Evolutionary conservation across 2,888 invertebrate genomes (phyloP), one percentile per base, ranked within the genome.

Genomic region (Geophilus truncorum): DNA sequence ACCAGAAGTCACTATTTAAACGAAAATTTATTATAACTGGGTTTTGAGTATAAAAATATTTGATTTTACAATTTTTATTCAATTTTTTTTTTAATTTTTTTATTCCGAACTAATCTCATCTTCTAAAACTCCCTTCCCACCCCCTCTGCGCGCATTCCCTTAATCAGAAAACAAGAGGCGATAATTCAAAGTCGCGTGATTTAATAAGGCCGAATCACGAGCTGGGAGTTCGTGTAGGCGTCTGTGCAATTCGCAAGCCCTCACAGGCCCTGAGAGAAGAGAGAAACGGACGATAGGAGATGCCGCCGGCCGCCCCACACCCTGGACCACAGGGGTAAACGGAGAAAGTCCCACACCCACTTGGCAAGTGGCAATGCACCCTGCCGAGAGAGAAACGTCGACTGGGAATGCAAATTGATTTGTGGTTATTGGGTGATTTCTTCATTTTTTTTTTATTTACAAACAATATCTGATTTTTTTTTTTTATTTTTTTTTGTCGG

Each of bases 131-230:
- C 51, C 51, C 51, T 51, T n/a, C n/a, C 51, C 51, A 15, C 15
- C 18, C 51, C 51, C 51, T 51, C 18, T n/a, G 4, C n/a, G 18
- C n/a, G 28, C 70, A 70, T 70, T 70, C 70, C 70, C 25, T 70
- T 70, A 70, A 70, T 70, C 70, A 70, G 70, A 70, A 70, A 70
- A 70, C 70, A 70, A 70, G 70, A 28, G 70, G 70, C 70, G 70
- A 70, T 70, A 70, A 70, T 70, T 70, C 70, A 70, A 70, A 23
- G 70, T 70, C 70, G 28, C 28, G 28, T 70, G 70, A 70, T 70
- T 70, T 70, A 70, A 70, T 70, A 70, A 25, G 70, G 70, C 70
- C 70, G 70, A 70, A 70, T 70, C 70, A 70, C 70, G 70, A 25
- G 70, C n/a, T 70, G 28, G 70, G 70, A 70, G 70, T 28, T 70